Evolutionary conservation across 2,888 invertebrate species (phyloP).

Genomic region (Carcina quercana): DNA sequence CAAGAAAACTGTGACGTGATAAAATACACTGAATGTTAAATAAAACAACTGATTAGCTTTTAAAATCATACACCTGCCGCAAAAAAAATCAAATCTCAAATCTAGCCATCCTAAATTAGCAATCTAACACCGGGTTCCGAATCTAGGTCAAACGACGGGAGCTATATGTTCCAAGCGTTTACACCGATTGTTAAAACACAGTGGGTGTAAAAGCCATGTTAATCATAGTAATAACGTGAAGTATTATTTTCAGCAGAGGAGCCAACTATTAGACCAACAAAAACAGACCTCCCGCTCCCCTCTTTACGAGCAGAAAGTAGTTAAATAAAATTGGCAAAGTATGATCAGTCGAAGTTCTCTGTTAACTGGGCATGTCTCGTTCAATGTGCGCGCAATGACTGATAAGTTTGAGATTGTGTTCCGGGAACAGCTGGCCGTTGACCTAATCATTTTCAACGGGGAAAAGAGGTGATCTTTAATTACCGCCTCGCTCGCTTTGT

Average conservation of each 20-base stretch:
- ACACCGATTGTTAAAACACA: too few species aligned
- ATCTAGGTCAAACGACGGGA: too few species aligned
- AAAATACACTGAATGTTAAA: too few species aligned
- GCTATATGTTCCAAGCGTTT: too few species aligned
- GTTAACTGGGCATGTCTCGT: background rate
- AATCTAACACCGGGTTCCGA: too few species aligned
- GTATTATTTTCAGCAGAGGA: constrained; percentile 32
- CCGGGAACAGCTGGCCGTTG: constrained; percentile 2
- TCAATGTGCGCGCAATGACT: background rate
- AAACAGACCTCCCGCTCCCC: background rate
- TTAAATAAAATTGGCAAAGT: too few species aligned
- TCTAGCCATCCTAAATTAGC: too few species aligned
- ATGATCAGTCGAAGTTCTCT: background rate
- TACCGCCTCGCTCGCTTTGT: too few species aligned
- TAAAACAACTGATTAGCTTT: too few species aligned
- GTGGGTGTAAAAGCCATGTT: constrained; percentile 28
- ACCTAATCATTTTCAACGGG: constrained; percentile 2
- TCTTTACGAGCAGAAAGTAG: background rate
- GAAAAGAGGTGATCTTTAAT: background rate
- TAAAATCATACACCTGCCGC: too few species aligned
- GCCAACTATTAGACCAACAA: constrained; percentile 30
- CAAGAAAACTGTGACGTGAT: too few species aligned
- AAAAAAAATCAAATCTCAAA: too few species aligned
- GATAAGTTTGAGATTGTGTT: constrained; percentile 1
- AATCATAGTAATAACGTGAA: constrained; percentile 38